Base-by-base conservation (phyloP, 2,113 vertebrate genomes). In the Paedocypris sp. region DNA sequence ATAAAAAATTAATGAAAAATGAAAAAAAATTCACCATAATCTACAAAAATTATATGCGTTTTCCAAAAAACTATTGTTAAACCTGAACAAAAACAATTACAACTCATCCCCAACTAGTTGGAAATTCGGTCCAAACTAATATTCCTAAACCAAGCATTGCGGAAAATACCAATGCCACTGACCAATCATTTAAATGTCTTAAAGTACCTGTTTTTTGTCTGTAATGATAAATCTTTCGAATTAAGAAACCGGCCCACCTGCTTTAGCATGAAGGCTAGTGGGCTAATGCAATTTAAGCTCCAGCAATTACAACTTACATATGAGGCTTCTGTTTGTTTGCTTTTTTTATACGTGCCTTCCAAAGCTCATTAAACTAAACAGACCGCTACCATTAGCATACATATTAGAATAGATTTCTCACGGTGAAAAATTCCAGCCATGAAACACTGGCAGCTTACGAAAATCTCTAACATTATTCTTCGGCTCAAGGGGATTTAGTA, bases 241-340 rank as follows among this genome's bases (percentile, higher is more conserved):
- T 66, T 57, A 53, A 56, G 5, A 45, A 15, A 23, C 31, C 22
- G 10, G 43, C 45, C 59, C 29, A 62, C 45, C 59, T 62, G 43
- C 52, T 28, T 53, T 13, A 41, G 47, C 33, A 35, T 52, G 25
- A 54, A 10, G 36, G 35, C 32, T 50, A 4, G 13, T 15, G 47
- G 22, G 26, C 33, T 41, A 16, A 61, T 43, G 3, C 26, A 11
- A 16, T 23, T 18, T 11, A 5, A n/a, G 28, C 16, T 22, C 9
- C 18, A 48, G 28, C 15, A 3, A 47, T 22, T 41, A 36, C 31
- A 28, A 10, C 23, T n/a, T 20, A 25, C 2, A 38, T 5, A 11
- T 4, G n/a, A 12, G 7, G 15, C 8, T n/a, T 32, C 7, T 18
- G 4, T 52, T n/a, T 18, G 6, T 22, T 45, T 33, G 12, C 2